Evolutionary conservation across 2,888 invertebrate species (phyloP).

Genomic region (Tridacna crocea): DNA sequence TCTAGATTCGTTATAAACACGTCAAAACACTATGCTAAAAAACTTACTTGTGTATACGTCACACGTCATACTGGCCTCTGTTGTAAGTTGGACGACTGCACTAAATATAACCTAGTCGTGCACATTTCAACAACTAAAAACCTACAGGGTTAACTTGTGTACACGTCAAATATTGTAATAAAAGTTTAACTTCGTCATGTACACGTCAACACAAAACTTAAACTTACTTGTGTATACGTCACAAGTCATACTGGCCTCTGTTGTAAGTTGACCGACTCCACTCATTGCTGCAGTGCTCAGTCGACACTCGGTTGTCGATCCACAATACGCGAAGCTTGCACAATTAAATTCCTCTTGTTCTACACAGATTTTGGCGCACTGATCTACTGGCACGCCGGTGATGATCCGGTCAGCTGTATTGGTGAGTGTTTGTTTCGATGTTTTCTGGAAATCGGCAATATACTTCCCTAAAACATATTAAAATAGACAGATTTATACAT

Average conservation of each 20-base stretch:
- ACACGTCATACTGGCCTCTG: conserved; percentile 65
- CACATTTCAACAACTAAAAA: no score
- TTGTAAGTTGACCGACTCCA: conserved; percentile 67
- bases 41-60: conserved; percentile 74
- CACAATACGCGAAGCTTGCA: conserved; percentile 76
- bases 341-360: conserved; percentile 68
- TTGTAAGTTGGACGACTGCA: conserved; percentile 67
- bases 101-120: conserved; percentile 32
- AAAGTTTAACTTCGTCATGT: no score
- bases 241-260: conserved; percentile 65
- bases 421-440: conserved; percentile 49
- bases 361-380: conserved; percentile 76
- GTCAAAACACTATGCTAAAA: neutral
- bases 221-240: conserved; percentile 74
- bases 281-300: conserved; percentile 68
- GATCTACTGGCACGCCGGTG: conserved; percentile 59
- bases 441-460: conserved; percentile 69
- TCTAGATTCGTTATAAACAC: no score
- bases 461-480: conserved; percentile 66
- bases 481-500: no score
- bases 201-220: neutral
- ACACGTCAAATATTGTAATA: no score
- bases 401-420: conserved; percentile 68
- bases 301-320: conserved; percentile 71
- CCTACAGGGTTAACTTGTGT: no score